phyloP scores from a whole-genome alignment of 2,113 vertebrate species.

The Pangasianodon hypophthalmus region DNA sequence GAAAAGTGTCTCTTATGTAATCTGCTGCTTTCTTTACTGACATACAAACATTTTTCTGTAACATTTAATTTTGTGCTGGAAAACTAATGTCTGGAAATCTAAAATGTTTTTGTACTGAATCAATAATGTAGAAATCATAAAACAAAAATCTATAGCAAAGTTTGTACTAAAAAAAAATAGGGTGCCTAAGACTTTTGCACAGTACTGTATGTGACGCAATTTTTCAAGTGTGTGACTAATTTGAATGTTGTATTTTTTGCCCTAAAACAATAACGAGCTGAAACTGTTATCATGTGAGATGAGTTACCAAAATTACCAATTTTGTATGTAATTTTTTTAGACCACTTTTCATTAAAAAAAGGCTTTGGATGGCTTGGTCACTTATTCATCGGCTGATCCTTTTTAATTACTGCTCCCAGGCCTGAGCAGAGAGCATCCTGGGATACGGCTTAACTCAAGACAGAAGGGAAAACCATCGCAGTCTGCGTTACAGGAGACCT shows the following conservation, averaged over 20 bases:
- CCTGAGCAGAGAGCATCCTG: conserved; percentile 2
- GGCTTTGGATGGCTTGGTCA: not conserved
- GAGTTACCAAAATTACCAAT: not conserved
- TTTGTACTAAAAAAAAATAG: too few species aligned
- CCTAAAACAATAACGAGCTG: too few species aligned
- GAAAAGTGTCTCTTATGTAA: too few species aligned
- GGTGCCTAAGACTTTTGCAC: too few species aligned
- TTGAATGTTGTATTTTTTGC: not conserved
- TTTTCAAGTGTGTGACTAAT: not conserved
- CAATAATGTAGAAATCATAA: too few species aligned
- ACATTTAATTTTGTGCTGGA: too few species aligned
- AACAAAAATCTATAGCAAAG: too few species aligned
- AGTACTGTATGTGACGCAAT: not conserved
- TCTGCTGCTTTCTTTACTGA: too few species aligned
- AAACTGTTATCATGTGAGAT: too few species aligned
- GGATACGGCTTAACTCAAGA: conserved; percentile 5
- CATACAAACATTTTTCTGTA: too few species aligned
- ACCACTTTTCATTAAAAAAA: not conserved
- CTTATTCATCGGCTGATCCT: not conserved
- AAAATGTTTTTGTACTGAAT: too few species aligned
- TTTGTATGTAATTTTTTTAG: not conserved
- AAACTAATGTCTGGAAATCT: too few species aligned
- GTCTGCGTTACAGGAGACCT: not conserved
- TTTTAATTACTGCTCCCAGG: conserved; percentile 20
- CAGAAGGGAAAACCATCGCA: conserved; percentile 11